Evolutionary conservation across 2,888 invertebrate genomes (phyloP).

Genomic region (Eristalis pertinax): DNA sequence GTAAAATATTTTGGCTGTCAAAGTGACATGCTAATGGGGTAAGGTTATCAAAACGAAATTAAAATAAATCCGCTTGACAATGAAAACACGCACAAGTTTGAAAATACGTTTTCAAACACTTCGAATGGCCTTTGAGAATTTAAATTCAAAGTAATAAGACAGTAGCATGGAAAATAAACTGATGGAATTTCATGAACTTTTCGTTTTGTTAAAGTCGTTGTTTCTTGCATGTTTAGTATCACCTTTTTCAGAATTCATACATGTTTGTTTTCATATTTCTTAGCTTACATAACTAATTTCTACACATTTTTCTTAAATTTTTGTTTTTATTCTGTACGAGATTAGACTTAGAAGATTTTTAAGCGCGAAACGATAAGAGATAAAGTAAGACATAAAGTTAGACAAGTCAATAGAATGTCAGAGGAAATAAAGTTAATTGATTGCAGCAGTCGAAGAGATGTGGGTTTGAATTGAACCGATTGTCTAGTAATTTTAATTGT

Average conservation of each 20-base stretch:
- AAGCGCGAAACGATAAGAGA: too few species aligned
- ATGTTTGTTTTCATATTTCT: too few species aligned
- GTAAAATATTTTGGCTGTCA: background rate
- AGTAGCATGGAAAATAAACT: background rate
- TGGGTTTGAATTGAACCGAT: too few species aligned
- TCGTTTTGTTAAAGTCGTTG: background rate
- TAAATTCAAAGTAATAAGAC: background rate
- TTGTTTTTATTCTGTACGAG: too few species aligned
- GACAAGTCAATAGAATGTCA: too few species aligned
- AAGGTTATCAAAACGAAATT: background rate
- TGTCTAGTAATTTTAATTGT: too few species aligned
- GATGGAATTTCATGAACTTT: background rate
- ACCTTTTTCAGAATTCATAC: background rate
- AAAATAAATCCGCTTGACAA: constrained; percentile 44
- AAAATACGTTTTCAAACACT: constrained; percentile 29
- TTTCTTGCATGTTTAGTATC: background rate
- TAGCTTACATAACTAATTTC: too few species aligned
- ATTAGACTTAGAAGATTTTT: too few species aligned
- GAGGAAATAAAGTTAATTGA: too few species aligned
- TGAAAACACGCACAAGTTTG: constrained; percentile 66
- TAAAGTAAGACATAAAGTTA: too few species aligned
- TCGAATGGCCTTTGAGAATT: background rate
- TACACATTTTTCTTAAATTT: too few species aligned
- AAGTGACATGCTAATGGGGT: background rate
- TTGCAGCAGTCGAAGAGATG: too few species aligned